Evolutionary conservation across 2,888 invertebrate species (phyloP).

Genomic region (Slavum lentiscoides): DNA sequence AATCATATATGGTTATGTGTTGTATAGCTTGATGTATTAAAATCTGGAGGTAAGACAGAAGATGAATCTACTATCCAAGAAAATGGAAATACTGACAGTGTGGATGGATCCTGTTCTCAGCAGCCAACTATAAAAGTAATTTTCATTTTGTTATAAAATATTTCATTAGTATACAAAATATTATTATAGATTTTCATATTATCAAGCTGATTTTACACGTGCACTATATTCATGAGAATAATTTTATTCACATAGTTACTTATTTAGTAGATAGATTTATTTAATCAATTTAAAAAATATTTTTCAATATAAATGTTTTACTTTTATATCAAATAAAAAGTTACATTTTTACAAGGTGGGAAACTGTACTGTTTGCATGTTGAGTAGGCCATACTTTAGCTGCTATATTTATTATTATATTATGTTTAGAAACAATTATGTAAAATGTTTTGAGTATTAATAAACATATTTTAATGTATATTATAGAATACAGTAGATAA

Average conservation of each 20-base stretch:
- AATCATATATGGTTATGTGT: background rate
- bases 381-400: background rate
- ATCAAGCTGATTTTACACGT: background rate
- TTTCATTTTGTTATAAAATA: constrained; percentile 22
- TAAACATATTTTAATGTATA: too few relatives aligned
- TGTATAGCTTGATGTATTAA: constrained; percentile 45
- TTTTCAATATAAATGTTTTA: background rate
- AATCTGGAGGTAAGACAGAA: constrained; percentile 45
- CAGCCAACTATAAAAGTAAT: constrained; percentile 44
- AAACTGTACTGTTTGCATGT: background rate
- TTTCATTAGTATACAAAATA: background rate
- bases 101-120: constrained; percentile 27
- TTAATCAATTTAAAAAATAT: constrained; percentile 2
- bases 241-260: background rate
- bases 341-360: background rate
- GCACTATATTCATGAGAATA: constrained; percentile 16
- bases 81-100: constrained; percentile 38
- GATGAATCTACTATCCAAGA: constrained; percentile 38
- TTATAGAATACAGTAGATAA: background rate
- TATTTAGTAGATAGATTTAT: background rate
- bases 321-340: background rate
- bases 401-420: too few relatives aligned
- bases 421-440: too few relatives aligned
- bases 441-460: too few relatives aligned
- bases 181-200: constrained; percentile 7